Conservation (phyloP, 2,888 invertebrate genomes). For the Cephalotes varians region DNA sequence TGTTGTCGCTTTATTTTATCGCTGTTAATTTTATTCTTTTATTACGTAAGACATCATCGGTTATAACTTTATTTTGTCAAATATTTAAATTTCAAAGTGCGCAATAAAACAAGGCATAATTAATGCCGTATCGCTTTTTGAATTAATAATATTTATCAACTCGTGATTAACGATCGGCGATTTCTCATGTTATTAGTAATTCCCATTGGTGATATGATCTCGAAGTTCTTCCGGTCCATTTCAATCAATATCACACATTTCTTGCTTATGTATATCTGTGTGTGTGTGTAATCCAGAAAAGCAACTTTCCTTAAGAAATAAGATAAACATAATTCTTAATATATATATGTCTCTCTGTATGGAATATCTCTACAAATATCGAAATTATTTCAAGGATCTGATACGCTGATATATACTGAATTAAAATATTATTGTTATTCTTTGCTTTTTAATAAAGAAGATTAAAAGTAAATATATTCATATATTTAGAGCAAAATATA, state of each 20-base stretch:
- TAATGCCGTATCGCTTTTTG: not conserved
- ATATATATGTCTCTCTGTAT: not conserved
- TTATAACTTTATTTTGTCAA: not conserved
- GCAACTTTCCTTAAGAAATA: constrained; percentile 22
- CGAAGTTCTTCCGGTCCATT: constrained; percentile 7
- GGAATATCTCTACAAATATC: not conserved
- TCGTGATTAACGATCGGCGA: constrained; percentile 23
- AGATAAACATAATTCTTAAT: constrained; percentile 19
- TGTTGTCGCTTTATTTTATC: not conserved
- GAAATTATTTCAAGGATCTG: not conserved
- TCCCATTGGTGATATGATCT: not conserved
- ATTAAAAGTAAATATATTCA: not conserved
- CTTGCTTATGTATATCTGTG: not conserved
- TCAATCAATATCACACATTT: not conserved
- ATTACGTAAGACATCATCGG: constrained; percentile 2
- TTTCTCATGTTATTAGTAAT: constrained; percentile 10
- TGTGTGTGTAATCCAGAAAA: not conserved
- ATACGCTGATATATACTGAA: not conserved
- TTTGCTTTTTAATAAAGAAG: not conserved
- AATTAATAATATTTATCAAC: constrained; percentile 7
- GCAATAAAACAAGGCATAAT: constrained; percentile 7
- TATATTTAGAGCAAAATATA: not conserved
- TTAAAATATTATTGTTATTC: not conserved
- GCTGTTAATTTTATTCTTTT: not conserved
- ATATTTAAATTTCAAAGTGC: constrained; percentile 23